Evolutionary conservation across 2,888 invertebrate species (phyloP).

Genomic region (Cheilosia pagana): DNA sequence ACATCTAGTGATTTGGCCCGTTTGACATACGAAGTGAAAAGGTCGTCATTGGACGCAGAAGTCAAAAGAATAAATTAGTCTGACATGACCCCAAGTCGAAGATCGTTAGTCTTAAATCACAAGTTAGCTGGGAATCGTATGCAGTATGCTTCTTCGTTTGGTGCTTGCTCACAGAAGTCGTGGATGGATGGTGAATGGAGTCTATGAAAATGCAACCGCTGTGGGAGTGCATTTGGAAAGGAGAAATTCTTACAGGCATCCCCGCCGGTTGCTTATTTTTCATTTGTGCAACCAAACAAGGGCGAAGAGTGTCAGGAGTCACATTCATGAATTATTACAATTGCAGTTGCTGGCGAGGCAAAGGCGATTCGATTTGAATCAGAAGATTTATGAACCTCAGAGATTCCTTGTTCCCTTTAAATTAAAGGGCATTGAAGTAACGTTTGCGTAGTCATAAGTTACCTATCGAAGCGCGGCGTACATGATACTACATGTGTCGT

Average conservation of each 20-base stretch:
- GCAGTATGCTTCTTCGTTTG: not conserved
- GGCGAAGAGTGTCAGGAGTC: not conserved
- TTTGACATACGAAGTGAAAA: slow-evolving; percentile 2
- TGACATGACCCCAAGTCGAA: slow-evolving; percentile 16
- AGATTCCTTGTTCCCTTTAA: no score
- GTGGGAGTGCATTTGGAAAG: not conserved
- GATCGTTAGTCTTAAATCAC: slow-evolving; percentile 41
- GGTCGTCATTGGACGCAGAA: not conserved
- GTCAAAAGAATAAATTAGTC: slow-evolving; percentile 34
- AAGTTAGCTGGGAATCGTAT: not conserved
- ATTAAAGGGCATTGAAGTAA: no score
- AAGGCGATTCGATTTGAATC: slow-evolving; percentile 1
- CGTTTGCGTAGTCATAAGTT: no score
- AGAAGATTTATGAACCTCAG: slow-evolving; percentile 29
- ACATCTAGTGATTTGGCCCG: not conserved
- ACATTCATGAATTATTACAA: not conserved
- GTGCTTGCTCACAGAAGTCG: no score
- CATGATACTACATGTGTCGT: no score
- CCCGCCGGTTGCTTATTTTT: not conserved
- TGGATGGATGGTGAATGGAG: not conserved
- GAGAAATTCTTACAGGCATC: not conserved
- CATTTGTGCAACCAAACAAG: not conserved
- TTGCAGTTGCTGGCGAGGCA: not conserved
- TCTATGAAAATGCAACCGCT: not conserved
- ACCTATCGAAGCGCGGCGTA: no score